Evolutionary conservation across 2,113 vertebrate genomes (phyloP).

Genomic region (Brachirus orientalis): DNA sequence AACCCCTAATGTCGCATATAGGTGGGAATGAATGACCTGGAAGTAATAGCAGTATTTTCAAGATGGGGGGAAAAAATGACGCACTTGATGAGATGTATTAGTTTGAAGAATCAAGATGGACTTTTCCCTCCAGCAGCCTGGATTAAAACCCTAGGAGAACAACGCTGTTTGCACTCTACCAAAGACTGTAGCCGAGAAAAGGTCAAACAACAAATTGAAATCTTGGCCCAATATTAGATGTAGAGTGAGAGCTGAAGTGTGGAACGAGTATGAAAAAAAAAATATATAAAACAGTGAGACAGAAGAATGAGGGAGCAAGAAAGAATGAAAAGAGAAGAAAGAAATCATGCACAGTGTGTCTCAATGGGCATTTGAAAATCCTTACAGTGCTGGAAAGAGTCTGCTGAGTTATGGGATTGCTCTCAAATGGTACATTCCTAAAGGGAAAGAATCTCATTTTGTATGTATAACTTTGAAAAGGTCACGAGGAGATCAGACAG

Average conservation of each 20-base stretch:
- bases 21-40: conserved; percentile 20
- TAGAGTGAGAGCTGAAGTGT: conserved; percentile 60
- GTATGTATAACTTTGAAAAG: conserved; percentile 81
- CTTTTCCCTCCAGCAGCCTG: conserved; percentile 16
- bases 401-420: conserved; percentile 46
- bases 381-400: conserved; percentile 39
- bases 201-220: conserved; percentile 75
- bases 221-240: conserved; percentile 66
- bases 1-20: background rate
- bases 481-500: conserved; percentile 73
- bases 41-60: conserved; percentile 37
- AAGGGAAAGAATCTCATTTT: conserved; percentile 78
- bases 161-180: conserved; percentile 60
- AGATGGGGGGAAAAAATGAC: conserved; percentile 21
- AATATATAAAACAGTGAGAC: too few species aligned
- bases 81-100: conserved; percentile 24
- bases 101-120: conserved; percentile 39
- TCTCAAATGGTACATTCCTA: conserved; percentile 70
- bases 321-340: background rate
- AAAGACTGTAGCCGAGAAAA: conserved; percentile 61
- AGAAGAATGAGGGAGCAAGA: conserved; percentile 4
- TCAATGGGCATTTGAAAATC: conserved; percentile 58
- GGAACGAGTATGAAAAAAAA: conserved; percentile 47
- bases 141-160: conserved; percentile 53
- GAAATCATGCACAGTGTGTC: conserved; percentile 37